Base-by-base conservation (phyloP, 2,888 invertebrate genomes). In the Harpagoxenus sublaevis region DNA sequence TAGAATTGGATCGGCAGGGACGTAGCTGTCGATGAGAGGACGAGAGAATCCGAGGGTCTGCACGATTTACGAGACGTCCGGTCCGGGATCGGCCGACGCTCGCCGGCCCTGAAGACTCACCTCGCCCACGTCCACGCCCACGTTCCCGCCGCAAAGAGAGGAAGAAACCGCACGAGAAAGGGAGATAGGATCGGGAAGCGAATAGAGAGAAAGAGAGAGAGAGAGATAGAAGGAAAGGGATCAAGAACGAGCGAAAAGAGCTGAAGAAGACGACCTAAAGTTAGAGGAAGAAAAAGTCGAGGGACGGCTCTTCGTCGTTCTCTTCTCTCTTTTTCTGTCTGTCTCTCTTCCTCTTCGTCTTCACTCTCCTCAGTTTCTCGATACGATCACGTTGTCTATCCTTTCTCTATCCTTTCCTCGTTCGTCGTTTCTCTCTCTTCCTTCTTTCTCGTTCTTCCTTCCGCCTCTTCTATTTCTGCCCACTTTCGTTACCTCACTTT, bases 41-140 rank as follows among this genome's bases (percentile, higher is more conserved):
- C 48, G 53, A 31, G 71, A 73, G 81, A 79, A 85, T 79, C 83
- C 55, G 73, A 74, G 79, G 62, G 83, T 75, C 79, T 75, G 60
- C 82, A 82, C 82, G 87, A 89, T 90, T 90, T 89, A 90, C 83
- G 90, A 87, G 85, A 83, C 79, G 84, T 89, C 83, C 88, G 86
- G 82, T 31, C 75, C 77, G 88, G 18, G 85, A 90, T 89, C 90
- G 90, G 89, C 89, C 89, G 87, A 89, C 87, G 89, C 84, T 89
- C 79, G 89, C 86, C 90, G 89, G 88, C 90, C 90, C 90, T 90
- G 90, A 90, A 90, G 88, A 89, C 87, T 89, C 84, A 90, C 90
- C 89, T 90, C 90, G 90, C 90, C 90, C 89, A 90, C 90, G 89
- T 90, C 90, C 90, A 90, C 90, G 90, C 90, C 90, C 90, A 90